phyloP scores from a whole-genome alignment of 2,113 vertebrate species.

The Dromaius novaehollandiae region DNA sequence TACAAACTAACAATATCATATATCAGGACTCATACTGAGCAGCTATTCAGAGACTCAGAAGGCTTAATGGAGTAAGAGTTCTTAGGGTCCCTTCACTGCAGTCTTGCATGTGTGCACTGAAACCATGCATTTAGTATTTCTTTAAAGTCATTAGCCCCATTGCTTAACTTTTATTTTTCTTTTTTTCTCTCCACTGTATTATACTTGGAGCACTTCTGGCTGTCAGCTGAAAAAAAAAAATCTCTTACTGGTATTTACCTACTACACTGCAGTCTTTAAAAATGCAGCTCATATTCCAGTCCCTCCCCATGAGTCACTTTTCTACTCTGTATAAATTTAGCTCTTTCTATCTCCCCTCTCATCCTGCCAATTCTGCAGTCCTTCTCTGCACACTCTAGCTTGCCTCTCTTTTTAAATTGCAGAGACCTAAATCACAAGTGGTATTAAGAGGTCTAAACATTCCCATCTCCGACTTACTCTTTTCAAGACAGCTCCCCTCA shows the following conservation, averaged over 20 bases:
- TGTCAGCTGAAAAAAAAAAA: background rate
- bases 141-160: background rate
- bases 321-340: background rate
- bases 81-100: background rate
- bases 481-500: background rate
- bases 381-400: background rate
- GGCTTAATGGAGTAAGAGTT: background rate
- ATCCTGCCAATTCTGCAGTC: background rate
- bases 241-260: background rate
- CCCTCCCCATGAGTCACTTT: background rate
- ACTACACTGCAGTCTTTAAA: background rate
- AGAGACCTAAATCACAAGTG: background rate
- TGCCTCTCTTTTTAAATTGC: background rate
- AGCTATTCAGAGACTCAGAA: background rate
- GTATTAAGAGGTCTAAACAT: background rate
- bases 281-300: background rate
- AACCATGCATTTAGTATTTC: background rate
- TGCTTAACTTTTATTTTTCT: background rate
- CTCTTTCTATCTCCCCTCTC: background rate
- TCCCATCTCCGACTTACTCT: background rate
- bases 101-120: background rate
- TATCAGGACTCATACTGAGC: background rate
- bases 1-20: background rate
- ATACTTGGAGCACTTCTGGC: background rate
- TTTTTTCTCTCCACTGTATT: background rate